Base-by-base conservation (phyloP, 1,140 invertebrate genomes). In the Caenorhabditis elegans region DNA sequence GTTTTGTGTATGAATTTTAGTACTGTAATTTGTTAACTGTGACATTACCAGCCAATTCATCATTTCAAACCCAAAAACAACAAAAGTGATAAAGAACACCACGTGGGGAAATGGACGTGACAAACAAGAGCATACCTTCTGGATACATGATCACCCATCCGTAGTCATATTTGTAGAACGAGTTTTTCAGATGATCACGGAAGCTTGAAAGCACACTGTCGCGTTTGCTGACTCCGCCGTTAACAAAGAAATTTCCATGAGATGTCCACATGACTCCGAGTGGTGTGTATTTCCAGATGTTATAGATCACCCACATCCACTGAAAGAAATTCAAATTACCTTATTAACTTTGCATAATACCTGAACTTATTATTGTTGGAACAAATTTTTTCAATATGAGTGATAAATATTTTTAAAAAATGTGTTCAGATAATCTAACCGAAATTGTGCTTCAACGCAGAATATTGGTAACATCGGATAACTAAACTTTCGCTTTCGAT, bases 101-200 rank as follows among this genome's bases (percentile, higher is more conserved):
- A 49, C 13, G 43, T 77, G 48, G 34, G 43, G 5, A 15, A 43
- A 5, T 43, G 39, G 39, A 28, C 11, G 46, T 48, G 46, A 26
- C 26, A 17, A 36, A 48, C 76, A 43, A 17, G 46, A 76, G 26
- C 70, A 15, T 15, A 65, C 78, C 83, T 51, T 85, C 87, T 22
- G 87, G 87, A 78, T 88, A 88, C 88, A 89, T 88, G 10, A 88
- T 85, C 28, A 89, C 79, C 85, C 85, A 87, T 39, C 87, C 86
- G 36, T 86, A 88, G 26, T 88, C 85, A 26, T 82, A 83, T 24
- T 81, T 80, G 81, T 84, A 85, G 49, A 85, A 88, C 70, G 86
- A 79, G 13, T 75, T 81, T 13, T 55, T 47, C 1, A 88, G 75
- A 78, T 88, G 88, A 24, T 86, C 36, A 13, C 82, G 70, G 48